Evolutionary conservation across 2,888 invertebrate species (phyloP).

Genomic region (Drosophila hawaiiensis): DNA sequence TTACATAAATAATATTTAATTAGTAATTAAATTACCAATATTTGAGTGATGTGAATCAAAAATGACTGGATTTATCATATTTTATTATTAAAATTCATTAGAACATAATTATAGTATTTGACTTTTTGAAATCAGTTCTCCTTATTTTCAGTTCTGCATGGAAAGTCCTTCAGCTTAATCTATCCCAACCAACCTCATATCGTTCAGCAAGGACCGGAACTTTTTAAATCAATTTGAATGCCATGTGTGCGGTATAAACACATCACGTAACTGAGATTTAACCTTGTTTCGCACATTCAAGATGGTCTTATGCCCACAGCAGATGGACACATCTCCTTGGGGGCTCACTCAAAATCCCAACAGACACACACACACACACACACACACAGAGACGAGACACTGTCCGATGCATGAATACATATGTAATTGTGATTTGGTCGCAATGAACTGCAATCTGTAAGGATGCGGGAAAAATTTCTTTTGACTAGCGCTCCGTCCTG

Average conservation of each 20-base stretch:
- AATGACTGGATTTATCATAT: background rate
- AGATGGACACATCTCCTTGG: conserved; percentile 12
- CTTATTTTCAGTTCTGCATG: background rate
- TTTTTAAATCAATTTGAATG: conserved; percentile 32
- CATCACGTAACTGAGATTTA: conserved; percentile 72
- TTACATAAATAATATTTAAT: background rate
- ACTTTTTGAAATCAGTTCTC: background rate
- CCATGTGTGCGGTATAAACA: conserved; percentile 12
- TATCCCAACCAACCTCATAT: background rate
- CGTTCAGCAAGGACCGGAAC: background rate
- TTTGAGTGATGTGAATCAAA: background rate
- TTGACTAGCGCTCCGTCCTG: conserved; percentile 45
- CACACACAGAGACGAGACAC: conserved; percentile 45
- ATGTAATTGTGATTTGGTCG: conserved; percentile 66
- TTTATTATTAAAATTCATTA: background rate
- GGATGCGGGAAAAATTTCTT: conserved; percentile 23
- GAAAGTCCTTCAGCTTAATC: background rate
- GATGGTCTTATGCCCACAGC: conserved; percentile 3
- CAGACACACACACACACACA: conserved; percentile 45
- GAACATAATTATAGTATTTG: background rate
- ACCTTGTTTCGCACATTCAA: conserved; percentile 58
- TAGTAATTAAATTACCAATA: no score
- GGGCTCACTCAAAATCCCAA: conserved; percentile 38
- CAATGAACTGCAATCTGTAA: conserved; percentile 60
- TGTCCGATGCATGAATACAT: conserved; percentile 63